These are phyloP conservation scores for Holotrichia oblita DNA, from an alignment of 1,140 invertebrate genomes.

Conservation along the genomic window DNA sequence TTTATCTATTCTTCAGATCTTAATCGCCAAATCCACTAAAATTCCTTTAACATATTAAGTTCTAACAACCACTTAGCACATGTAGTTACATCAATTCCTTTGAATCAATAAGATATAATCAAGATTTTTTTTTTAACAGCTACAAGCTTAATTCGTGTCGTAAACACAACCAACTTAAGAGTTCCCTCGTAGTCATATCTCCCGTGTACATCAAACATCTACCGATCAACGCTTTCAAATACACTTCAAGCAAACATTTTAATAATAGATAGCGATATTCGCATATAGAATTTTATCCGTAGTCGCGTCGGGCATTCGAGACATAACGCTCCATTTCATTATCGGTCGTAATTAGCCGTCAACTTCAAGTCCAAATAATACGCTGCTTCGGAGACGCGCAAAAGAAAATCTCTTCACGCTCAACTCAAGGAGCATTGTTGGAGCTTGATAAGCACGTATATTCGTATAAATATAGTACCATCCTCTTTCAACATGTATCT, in stretches of 20 bases:
- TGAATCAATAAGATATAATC: too few relatives aligned
- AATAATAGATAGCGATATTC: neutral
- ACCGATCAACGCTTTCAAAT: neutral
- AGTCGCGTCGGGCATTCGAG: neutral
- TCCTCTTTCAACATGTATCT: neutral
- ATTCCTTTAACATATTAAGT: too few relatives aligned
- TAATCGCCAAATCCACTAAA: too few relatives aligned
- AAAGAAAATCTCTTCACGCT: neutral
- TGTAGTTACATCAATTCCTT: too few relatives aligned
- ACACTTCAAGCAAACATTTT: constrained; percentile 6
- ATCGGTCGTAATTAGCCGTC: constrained; percentile 11
- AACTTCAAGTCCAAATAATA: constrained; percentile 13
- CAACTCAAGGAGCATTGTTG: constrained; percentile 7
- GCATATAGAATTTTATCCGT: neutral
- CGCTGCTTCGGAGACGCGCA: neutral
- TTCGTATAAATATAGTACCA: neutral
- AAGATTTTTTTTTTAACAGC: too few relatives aligned
- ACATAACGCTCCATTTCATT: constrained; percentile 15
- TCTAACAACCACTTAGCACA: too few relatives aligned
- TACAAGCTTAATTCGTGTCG: too few relatives aligned
- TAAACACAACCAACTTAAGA: too few relatives aligned
- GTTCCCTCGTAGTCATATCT: too few relatives aligned
- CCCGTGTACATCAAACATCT: too few relatives aligned
- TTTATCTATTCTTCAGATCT: too few relatives aligned
- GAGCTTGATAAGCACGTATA: neutral